Base-by-base conservation (phyloP, 2,888 invertebrate genomes). In the Lasiommata megera region DNA sequence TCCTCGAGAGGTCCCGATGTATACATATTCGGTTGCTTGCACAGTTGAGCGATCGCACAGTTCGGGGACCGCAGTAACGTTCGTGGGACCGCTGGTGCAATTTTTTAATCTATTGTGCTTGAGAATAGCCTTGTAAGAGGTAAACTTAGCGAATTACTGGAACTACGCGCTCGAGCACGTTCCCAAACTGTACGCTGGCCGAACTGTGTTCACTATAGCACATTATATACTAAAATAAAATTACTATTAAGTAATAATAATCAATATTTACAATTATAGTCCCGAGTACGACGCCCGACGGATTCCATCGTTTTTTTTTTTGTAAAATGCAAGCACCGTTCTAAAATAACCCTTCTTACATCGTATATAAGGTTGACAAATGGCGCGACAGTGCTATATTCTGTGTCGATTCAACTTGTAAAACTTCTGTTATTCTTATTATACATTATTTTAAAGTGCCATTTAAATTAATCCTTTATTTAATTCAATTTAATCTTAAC, bases 181-280 rank as follows among this genome's bases (percentile, higher is more conserved):
- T 16, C 29, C 14, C 6, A 6, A 29, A 29, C 44, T 46, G 29
- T 46, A 46, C 44, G 14, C 1, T 46, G 16, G 31, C 31, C 9
- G 16, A 29, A 11, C 46, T 46, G 31, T 11, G 46, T 31, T 46
- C 14, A 29, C 16, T 67, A 69, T 87, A 88, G 88, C 88, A 88
- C 88, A 82, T 79, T 77, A 79, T 76, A 82, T 77, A 85, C 86
- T 88, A 88, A 82, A 83, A 84, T 85, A 86, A 84, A 79, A 85
- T 86, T 84, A 88, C 82, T 80, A 88, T 82, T 81, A 82, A 82
- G 85, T 88, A 87, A 84, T 84, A 86, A 83, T 86, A 80, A 86
- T 83, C 81, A 82, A 86, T 88, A 87, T 88, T 85, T 87, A 89
- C 87, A 87, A 62, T 75, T 73, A 66, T 68, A 74, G 73, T 73